A percentile compares a stretch with the other conserved stretches of the same genome.
Evolutionary conservation across 2,113 vertebrate species (phyloP).

Genomic region (Junco hyemalis): DNA sequence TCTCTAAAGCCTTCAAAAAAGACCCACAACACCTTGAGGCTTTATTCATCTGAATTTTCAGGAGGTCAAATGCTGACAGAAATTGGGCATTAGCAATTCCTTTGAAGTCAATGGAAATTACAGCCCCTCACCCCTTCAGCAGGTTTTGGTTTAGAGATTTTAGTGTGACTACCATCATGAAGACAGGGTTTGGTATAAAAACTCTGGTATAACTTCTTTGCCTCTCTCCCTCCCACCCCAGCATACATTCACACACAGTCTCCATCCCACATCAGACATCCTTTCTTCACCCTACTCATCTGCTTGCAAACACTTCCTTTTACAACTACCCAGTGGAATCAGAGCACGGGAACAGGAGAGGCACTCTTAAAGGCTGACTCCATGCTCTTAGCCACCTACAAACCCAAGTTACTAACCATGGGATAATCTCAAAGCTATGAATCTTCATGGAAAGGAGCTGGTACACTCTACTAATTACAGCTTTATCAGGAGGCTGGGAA

Average conservation of each 20-base stretch:
- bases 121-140: neutral
- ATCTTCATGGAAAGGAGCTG: neutral
- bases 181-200: neutral
- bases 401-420: neutral
- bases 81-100: slow-evolving; percentile 7
- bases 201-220: neutral
- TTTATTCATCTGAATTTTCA: slow-evolving; percentile 22
- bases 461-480: neutral
- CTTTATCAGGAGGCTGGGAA: neutral
- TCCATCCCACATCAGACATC: neutral
- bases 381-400: neutral
- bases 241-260: neutral
- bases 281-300: neutral
- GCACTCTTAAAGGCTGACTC: neutral
- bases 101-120: slow-evolving; percentile 8
- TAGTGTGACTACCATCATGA: neutral
- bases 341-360: neutral
- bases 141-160: neutral
- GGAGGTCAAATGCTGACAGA: slow-evolving; percentile 9
- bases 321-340: neutral
- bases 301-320: neutral
- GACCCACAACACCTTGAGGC: neutral
- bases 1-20: neutral
- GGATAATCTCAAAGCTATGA: neutral
- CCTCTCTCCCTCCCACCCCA: neutral